Evolutionary conservation across 2,797 vertebrate genomes (phyloP), one percentile per base, ranked within the genome.

Genomic region (Oryzias dopingdopingensis): DNA sequence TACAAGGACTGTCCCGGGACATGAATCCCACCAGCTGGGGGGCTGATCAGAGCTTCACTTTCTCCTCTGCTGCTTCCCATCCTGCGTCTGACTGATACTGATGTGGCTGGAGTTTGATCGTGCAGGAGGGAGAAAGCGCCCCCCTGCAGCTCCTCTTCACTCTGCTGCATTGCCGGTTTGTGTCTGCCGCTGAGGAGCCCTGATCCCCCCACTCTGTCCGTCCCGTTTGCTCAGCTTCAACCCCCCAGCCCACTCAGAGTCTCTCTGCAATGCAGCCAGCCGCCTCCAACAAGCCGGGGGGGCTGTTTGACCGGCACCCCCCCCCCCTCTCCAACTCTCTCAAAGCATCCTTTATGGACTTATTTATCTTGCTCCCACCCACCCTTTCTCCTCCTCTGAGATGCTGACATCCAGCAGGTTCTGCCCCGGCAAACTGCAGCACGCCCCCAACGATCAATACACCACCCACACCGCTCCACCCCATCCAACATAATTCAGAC

Each of bases 211-310:
- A 72, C 63, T 69, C 65, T 55, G 58, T 42, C 58, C 48, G 42
- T 68, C 69, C 72, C 41, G 42, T 58, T 59, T 57, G 56, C 62
- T 52, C 49, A 46, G 14, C 45, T 37, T 52, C 59, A 55, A 65
- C 66, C 53, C 72, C 67, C 62, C 67, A 60, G 62, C 62, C 72
- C 43, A 61, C 76, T 83, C 74, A 53, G 65, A 66, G 37, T 67
- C 76, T 77, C 90, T 87, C 90, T 87, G 91, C 90, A 91, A 84
- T 91, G 90, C 90, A 92, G 88, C 88, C 89, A 70, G 78, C 73
- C 80, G 79, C 58, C 68, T 80, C 72, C 75, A 70, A 85, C 80
- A 84, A 89, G 79, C 84, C 76, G 32, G 18, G 72, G 32, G 70
- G 82, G 70, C 86, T 86, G 85, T 90, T 86, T 78, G 53, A 80